These are phyloP conservation scores for Diarsia mendica DNA, from an alignment of 2,888 invertebrate species.

Conservation along the genomic window DNA sequence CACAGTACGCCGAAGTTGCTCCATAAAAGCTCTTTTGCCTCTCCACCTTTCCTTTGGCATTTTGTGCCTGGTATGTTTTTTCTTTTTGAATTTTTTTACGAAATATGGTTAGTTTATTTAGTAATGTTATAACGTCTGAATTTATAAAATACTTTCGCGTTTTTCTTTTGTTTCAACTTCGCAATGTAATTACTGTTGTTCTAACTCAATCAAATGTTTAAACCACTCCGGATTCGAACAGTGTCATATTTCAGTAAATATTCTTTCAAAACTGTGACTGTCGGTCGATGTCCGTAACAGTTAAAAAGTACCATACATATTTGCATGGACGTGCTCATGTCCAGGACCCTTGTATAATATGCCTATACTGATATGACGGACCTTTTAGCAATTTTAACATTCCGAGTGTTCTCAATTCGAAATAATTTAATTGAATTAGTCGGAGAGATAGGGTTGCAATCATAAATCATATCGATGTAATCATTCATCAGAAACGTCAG, in stretches of 20 bases:
- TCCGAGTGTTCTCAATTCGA: slow-evolving; percentile 16
- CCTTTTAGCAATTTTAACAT: background rate
- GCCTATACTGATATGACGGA: background rate
- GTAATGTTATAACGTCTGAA: slow-evolving; percentile 21
- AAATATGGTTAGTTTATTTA: slow-evolving; percentile 60
- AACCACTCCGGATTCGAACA: background rate
- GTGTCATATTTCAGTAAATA: background rate
- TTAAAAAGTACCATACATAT: background rate
- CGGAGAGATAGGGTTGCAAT: slow-evolving; percentile 1
- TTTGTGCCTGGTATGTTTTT: slow-evolving; percentile 76
- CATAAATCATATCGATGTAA: slow-evolving; percentile 34
- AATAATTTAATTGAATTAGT: slow-evolving; percentile 30
- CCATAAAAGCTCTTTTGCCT: slow-evolving; percentile 87
- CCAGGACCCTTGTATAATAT: background rate
- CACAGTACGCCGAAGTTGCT: slow-evolving; percentile 84
- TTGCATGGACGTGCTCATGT: background rate
- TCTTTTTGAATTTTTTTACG: slow-evolving; percentile 66
- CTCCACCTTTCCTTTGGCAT: slow-evolving; percentile 87
- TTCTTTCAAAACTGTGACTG: background rate
- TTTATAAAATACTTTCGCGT: background rate
- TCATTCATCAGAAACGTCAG: slow-evolving; percentile 38
- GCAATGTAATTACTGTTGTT: background rate
- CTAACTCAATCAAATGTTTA: background rate
- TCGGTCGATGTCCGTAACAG: background rate
- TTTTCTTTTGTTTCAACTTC: background rate